Evolutionary conservation across 2,888 invertebrate genomes (phyloP), one percentile per base, ranked within the genome.

Genomic region (Thecocarcelia acutangulata): DNA sequence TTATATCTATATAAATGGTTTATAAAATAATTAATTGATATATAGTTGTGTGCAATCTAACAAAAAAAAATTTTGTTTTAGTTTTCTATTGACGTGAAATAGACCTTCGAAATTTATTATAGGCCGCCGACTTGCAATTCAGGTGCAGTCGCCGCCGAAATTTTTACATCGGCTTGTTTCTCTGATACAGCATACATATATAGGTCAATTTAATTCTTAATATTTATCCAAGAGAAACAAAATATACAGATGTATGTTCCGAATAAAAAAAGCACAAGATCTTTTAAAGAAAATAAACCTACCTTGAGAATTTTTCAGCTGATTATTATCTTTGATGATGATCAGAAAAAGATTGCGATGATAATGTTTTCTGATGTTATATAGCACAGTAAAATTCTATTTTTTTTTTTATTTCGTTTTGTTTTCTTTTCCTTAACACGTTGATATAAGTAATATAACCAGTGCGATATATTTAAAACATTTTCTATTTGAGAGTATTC

Each of bases 221-320:
- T 17, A 8, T 15, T 52, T 11, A 61, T 44, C 28, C 24, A 54
- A 21, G 40, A 44, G n/a, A 15, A 28, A 12, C 6, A 52, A 15
- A n/a, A 9, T n/a, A 52, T 48, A 52, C 21, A 2, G 6, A 17
- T 9, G 21, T 21, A 21, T 9, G 19, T 19, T 19, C 12, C 4
- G 11, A 50, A 21, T 33, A 4, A 13, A 28, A 17, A 21, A 56
- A 24, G 19, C 56, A 52, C 44, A 52, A 59, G 50, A 75, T 61
- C 52, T 40, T 33, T 33, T 5, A 9, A 8, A 33, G 33, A 9
- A 33, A 8, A 33, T 33, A 33, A 74, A 64, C 74, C 70, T 50
- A 80, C 74, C 74, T 80, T 80, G 74, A 69, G 42, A 58, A 69
- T 56, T 70, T 54, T 70, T 74, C 24, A 80, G 74, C 64, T 69